Conservation (phyloP, 2,797 vertebrate species). For the Choloepus didactylus region DNA sequence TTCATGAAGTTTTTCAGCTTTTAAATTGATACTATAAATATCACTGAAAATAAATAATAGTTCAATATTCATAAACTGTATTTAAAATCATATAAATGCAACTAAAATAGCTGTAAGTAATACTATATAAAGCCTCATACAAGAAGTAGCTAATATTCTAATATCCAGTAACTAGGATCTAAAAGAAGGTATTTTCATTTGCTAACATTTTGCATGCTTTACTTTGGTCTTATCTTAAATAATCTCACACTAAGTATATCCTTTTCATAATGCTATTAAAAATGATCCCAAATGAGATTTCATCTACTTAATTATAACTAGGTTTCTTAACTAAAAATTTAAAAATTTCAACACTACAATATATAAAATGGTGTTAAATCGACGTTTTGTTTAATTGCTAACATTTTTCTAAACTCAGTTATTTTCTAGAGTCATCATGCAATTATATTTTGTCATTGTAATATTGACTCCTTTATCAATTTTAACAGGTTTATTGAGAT, state of each 20-base stretch:
- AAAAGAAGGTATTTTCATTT: conserved; percentile 53
- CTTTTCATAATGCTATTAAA: conserved; percentile 62
- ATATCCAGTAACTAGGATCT: conserved; percentile 79
- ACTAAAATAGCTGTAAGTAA: conserved; percentile 77
- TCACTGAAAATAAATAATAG: conserved; percentile 79
- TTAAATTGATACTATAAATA: conserved; percentile 86
- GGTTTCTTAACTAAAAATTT: conserved; percentile 53
- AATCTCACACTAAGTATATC: conserved; percentile 54
- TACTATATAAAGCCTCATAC: conserved; percentile 46
- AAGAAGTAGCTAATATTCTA: conserved; percentile 44
- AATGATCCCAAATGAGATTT: conserved; percentile 71
- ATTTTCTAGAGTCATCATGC: conserved; percentile 2
- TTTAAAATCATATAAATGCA: conserved; percentile 83
- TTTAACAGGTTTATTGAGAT: conserved; percentile 2
- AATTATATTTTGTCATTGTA: conserved; percentile 40
- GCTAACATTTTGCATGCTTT: conserved; percentile 50
- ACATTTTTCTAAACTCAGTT: conserved; percentile 54
- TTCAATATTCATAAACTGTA: conserved; percentile 85
- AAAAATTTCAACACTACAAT: conserved; percentile 39
- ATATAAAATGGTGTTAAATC: conserved; percentile 64
- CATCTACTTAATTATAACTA: conserved; percentile 68
- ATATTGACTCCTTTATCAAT: not conserved
- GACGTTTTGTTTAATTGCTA: conserved; percentile 1
- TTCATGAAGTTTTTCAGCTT: conserved; percentile 80
- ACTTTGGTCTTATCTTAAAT: conserved; percentile 60